Evolutionary conservation across 2,888 invertebrate genomes (phyloP).

Genomic region (Zhuqinia jingwanae): DNA sequence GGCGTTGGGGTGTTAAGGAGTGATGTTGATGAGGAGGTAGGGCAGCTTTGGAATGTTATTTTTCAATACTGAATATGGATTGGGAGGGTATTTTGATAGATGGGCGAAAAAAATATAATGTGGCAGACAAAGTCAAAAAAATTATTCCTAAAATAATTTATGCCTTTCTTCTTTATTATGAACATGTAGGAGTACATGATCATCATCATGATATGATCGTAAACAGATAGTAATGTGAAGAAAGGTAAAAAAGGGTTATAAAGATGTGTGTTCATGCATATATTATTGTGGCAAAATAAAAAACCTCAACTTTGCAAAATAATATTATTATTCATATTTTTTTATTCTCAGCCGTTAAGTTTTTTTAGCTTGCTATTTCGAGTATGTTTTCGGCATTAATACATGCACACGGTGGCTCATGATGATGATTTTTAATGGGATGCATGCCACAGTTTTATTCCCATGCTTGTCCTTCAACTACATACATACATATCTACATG

Average conservation of each 20-base stretch:
- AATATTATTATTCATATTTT: background rate
- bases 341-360: background rate
- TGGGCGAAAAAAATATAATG: slow-evolving; percentile 21
- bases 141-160: slow-evolving; percentile 34
- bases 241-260: background rate
- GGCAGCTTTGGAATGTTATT: background rate
- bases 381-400: slow-evolving; percentile 10
- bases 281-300: background rate
- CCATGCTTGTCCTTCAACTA: slow-evolving; percentile 68
- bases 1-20: background rate
- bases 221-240: background rate
- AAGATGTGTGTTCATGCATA: slow-evolving; percentile 3
- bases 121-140: background rate
- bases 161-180: background rate
- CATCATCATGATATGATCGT: background rate
- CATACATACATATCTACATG: slow-evolving; percentile 32
- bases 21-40: background rate
- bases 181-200: slow-evolving; percentile 1
- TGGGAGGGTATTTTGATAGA: slow-evolving; percentile 8
- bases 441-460: slow-evolving; percentile 55
- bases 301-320: slow-evolving; percentile 25
- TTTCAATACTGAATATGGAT: background rate
- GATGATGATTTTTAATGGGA: slow-evolving; percentile 52
- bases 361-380: background rate
- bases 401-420: background rate